Evolutionary conservation across 2,888 invertebrate species (phyloP), one percentile per base, ranked within the genome.

Genomic region (Pollenia griseotomentosa): DNA sequence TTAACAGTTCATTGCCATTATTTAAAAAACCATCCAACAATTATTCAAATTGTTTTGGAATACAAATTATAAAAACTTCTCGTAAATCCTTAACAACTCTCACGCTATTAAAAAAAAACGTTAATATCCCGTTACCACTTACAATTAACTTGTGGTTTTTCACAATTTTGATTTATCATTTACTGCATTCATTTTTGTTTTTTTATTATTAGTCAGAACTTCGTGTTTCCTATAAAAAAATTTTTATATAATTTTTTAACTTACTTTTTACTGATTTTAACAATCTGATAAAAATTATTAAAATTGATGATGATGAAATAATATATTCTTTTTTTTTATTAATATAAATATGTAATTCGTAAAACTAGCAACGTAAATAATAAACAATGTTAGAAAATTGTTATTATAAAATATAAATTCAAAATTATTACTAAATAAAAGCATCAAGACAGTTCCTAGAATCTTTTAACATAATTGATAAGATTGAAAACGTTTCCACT

Each of bases 141-240:
- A 55, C 42, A 14, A 40, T 48, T 59, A 59, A 42, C 14, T 42
- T 75, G 33, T 61, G 75, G 33, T 33, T 68, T 83, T 75, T 75
- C 83, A 70, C n/a, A 63, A 77, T 77, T 83, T 77, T 10, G 11
- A 71, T 83, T 77, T 40, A 61, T 83, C 70, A 77, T 63, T 16
- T 48, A 33, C 53, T n/a, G 23, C 16, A 40, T 46, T 78, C 33
- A 40, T 68, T 57, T 51, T 33, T 48, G 5, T 33, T n/a, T 65
- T 66, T 53, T 51, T 46, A 42, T 40, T 66, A 59, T 74, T 78
- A 71, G 12, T 59, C 59, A 81, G 61, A 57, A 55, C 51, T 42
- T 83, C 63, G 77, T 83, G 78, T 65, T 71, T 78, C 16, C 40
- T 63, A 51, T 19, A 53, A 14, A 40, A 63, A 51, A 16, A 51